These are phyloP conservation scores for Chamaetylas fuelleborni DNA, from an alignment of 2,113 vertebrate species.

Conservation along the genomic window DNA sequence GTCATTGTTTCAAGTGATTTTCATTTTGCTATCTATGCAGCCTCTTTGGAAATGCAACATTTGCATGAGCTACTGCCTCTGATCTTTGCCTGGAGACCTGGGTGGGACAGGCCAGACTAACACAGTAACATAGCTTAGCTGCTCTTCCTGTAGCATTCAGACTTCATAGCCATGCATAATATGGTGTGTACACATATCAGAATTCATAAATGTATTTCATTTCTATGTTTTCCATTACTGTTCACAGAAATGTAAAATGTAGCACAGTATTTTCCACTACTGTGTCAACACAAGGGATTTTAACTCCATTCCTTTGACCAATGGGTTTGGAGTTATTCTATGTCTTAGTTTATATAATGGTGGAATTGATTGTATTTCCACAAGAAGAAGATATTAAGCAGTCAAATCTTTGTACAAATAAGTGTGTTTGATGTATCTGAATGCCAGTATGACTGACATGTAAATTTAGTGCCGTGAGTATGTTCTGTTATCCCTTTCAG, in stretches of 20 bases:
- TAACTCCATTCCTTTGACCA: neutral
- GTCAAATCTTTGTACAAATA: neutral
- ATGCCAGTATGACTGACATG: neutral
- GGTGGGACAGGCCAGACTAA: neutral
- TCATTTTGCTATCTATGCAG: neutral
- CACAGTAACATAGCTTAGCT: neutral
- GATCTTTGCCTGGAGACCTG: neutral
- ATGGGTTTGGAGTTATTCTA: neutral
- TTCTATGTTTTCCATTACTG: neutral
- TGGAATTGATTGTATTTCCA: neutral
- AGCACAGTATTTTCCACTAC: neutral
- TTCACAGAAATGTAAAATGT: neutral
- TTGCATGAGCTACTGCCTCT: neutral
- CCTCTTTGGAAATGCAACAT: neutral
- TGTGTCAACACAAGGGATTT: neutral
- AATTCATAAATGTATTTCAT: neutral
- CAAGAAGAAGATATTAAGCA: neutral
- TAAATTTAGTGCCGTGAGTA: neutral
- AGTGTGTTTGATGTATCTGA: neutral
- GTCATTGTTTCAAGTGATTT: slow-evolving; percentile 9
- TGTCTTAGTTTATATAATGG: neutral
- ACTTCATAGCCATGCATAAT: neutral
- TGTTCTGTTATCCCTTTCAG: neutral
- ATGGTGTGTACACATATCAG: neutral
- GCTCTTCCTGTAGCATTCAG: neutral